These are phyloP conservation scores for Uria lomvia DNA, from an alignment of 2,113 vertebrate genomes.

Conservation along the genomic window DNA sequence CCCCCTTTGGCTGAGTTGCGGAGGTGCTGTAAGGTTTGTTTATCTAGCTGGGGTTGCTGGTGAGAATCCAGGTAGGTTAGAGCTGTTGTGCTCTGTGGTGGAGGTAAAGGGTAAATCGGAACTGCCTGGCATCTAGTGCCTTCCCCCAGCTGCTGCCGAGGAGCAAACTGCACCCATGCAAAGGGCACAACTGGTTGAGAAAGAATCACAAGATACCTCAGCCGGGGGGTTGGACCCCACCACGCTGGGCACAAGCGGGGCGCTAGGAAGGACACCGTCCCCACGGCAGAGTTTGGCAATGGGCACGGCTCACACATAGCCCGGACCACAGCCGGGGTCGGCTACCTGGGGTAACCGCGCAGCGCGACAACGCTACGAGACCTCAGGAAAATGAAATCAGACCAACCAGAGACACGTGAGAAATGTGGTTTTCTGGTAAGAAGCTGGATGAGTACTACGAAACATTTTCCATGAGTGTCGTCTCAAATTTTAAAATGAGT, in stretches of 20 bases:
- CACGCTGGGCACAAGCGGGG: neutral
- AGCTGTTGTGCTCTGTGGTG: neutral
- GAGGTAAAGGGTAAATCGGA: neutral
- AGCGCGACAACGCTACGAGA: rapidly evolving
- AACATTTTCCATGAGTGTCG: neutral
- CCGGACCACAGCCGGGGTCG: neutral
- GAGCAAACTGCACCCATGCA: neutral
- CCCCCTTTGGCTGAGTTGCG: neutral
- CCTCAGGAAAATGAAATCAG: neutral
- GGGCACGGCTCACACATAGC: neutral
- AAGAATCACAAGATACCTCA: neutral
- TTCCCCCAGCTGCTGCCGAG: neutral
- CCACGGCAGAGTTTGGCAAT: neutral
- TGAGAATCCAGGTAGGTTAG: neutral
- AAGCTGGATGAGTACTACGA: neutral
- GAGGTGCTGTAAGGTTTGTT: neutral
- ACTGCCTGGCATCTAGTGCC: neutral
- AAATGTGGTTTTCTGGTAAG: neutral
- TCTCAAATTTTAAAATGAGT: neutral
- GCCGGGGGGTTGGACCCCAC: rapidly evolving
- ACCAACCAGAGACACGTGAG: neutral
- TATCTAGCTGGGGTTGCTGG: neutral
- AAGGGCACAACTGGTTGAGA: neutral
- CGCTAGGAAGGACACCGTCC: neutral
- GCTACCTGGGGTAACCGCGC: neutral